Evolutionary conservation across 2,888 invertebrate genomes (phyloP).

Genomic region (Lypha dubia): DNA sequence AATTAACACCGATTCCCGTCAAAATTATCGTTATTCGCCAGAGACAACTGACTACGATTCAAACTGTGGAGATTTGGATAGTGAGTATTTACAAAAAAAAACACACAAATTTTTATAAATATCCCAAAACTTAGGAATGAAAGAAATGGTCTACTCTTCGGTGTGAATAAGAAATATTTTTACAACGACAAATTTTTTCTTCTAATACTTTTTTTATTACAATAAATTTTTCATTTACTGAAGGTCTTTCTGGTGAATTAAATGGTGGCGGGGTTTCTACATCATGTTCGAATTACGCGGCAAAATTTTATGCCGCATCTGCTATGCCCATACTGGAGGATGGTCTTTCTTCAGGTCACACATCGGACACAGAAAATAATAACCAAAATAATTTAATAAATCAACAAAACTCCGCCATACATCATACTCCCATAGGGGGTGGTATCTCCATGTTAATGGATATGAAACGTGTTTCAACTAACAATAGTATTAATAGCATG

Average conservation of each 20-base stretch:
- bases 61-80: constrained; percentile 92
- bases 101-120: not conserved
- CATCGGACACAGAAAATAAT: constrained; percentile 95
- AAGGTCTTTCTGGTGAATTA: constrained; percentile 84
- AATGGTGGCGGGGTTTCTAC: constrained; percentile 85
- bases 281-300: constrained; percentile 86
- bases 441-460: constrained; percentile 83
- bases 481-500: constrained; percentile 80
- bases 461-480: constrained; percentile 80
- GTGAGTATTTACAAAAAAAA: constrained; percentile 86
- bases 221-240: not conserved
- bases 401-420: constrained; percentile 73
- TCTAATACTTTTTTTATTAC: not conserved
- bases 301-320: constrained; percentile 86
- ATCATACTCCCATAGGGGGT: constrained; percentile 72
- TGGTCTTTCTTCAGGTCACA: constrained; percentile 96
- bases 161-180: too few relatives aligned
- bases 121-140: too few relatives aligned
- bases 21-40: constrained; percentile 94
- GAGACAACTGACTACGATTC: constrained; percentile 97
- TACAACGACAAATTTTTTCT: too few relatives aligned
- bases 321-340: constrained; percentile 97
- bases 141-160: too few relatives aligned
- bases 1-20: constrained; percentile 78
- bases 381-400: constrained; percentile 84